Percentiles rank a stretch among this genome's conserved stretches.
Conservation (phyloP, 1,140 invertebrate species). For the Brachionus koreanus region DNA sequence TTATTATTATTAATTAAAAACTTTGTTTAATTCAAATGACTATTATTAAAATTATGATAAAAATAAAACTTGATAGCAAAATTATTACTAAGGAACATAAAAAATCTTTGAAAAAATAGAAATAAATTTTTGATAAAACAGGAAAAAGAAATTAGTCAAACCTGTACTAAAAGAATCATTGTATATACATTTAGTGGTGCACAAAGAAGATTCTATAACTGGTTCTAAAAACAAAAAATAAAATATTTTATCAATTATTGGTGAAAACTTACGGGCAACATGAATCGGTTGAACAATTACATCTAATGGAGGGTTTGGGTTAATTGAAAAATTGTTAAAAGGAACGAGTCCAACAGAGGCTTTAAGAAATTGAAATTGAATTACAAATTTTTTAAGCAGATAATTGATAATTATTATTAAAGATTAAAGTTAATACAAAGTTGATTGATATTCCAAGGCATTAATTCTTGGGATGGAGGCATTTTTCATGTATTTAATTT, state of each 20-base stretch:
- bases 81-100: neutral
- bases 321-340: neutral
- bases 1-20: too few species aligned
- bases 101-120: neutral
- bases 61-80: neutral
- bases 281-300: neutral
- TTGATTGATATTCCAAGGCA: neutral
- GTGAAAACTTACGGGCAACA: neutral
- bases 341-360: neutral
- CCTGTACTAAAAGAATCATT: neutral
- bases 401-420: neutral
- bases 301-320: neutral
- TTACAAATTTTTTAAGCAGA: neutral
- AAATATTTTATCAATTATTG: neutral
- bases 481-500: neutral
- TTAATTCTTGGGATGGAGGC: neutral
- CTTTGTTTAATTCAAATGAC: too few species aligned
- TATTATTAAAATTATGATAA: neutral
- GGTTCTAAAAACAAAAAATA: neutral
- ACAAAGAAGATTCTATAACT: neutral
- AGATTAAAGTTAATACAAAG: neutral
- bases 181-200: neutral
- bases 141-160: neutral
- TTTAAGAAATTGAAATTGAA: neutral
- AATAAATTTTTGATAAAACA: neutral